A percentile compares a stretch with the other conserved stretches of the same genome.
Evolutionary conservation across 2,797 vertebrate species (phyloP).

Genomic region (Emydoidea blandingii): DNA sequence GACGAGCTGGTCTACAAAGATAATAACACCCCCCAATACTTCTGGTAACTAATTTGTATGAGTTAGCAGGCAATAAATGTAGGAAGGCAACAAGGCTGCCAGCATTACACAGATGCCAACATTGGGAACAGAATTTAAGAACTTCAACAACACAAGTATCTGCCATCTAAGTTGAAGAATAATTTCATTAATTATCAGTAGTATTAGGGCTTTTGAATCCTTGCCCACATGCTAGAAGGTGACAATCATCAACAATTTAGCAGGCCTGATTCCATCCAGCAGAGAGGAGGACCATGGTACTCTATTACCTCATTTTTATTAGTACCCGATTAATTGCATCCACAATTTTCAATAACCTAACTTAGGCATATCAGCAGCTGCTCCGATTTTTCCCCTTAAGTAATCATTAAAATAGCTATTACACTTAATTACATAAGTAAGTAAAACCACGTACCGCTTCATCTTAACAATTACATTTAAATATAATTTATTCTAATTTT

Average conservation of each 20-base stretch:
- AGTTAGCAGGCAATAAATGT: not conserved
- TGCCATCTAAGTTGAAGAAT: not conserved
- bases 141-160: not conserved
- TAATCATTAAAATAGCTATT: conserved; percentile 37
- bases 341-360: not conserved
- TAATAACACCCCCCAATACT: not conserved
- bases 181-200: not conserved
- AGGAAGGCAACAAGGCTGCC: not conserved
- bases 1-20: not conserved
- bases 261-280: not conserved
- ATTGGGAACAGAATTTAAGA: not conserved
- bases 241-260: not conserved
- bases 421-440: conserved; percentile 43
- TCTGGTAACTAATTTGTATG: not conserved
- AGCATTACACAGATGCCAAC: not conserved
- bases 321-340: not conserved
- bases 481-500: conserved; percentile 52
- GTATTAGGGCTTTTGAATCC: not conserved
- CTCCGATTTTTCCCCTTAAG: conserved; percentile 14
- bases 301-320: not conserved
- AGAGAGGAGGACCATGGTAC: not conserved
- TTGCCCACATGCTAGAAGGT: not conserved
- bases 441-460: not conserved
- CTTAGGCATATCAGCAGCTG: not conserved
- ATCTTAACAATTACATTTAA: conserved; percentile 46